phyloP scores from a whole-genome alignment of 1,140 invertebrate genomes.

The Triops longicaudatus region DNA sequence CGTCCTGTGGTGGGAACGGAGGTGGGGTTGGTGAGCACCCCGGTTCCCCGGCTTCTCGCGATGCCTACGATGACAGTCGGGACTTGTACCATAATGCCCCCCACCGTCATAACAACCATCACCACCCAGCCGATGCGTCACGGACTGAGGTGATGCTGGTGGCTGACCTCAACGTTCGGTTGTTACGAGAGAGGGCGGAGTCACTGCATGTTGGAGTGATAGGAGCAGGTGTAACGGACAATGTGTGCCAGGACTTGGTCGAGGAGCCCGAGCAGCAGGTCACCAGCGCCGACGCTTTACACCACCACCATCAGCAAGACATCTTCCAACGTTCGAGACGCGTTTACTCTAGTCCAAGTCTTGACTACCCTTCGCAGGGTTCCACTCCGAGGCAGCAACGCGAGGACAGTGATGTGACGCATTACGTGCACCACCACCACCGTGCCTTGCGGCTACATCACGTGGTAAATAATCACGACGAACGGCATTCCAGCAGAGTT shows the following conservation, averaged over 20 bases:
- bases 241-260: slow-evolving; percentile 4
- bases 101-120: slow-evolving; percentile 10
- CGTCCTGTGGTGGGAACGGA: not conserved
- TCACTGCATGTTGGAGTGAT: slow-evolving; percentile 6
- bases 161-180: slow-evolving; percentile 13
- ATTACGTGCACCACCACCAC: slow-evolving; percentile 7
- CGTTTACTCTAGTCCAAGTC: not conserved
- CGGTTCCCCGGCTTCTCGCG: not conserved
- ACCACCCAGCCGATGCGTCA: not conserved
- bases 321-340: not conserved
- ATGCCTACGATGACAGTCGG: slow-evolving; percentile 1
- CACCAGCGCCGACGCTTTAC: not conserved
- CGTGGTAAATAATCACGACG: not conserved
- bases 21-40: not conserved
- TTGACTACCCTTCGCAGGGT: slow-evolving; percentile 6
- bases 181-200: slow-evolving; percentile 5
- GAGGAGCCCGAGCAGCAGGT: not conserved
- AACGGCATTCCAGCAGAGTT: not conserved
- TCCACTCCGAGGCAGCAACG: not conserved
- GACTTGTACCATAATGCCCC: not conserved
- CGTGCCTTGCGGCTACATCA: not conserved
- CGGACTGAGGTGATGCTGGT: slow-evolving; percentile 1
- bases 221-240: not conserved
- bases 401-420: not conserved
- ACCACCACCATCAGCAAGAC: not conserved